Evolutionary conservation across 2,888 invertebrate species (phyloP).

Genomic region (Epirrhoe alternata): DNA sequence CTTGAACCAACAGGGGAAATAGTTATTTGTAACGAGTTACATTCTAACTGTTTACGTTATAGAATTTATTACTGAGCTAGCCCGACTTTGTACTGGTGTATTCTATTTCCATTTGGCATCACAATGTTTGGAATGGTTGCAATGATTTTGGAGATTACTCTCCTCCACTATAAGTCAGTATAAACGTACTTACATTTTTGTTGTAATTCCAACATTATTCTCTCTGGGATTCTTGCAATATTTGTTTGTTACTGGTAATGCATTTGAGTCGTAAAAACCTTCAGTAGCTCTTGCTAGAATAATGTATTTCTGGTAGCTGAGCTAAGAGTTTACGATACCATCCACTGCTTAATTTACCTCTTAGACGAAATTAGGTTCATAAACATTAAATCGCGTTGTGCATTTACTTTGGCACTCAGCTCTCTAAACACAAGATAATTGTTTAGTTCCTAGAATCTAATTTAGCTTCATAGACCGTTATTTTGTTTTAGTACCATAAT

Average conservation of each 20-base stretch:
- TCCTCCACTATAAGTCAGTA: no score
- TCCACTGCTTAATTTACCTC: not conserved
- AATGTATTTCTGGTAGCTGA: not conserved
- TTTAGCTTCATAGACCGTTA: not conserved
- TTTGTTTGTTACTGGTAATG: no score
- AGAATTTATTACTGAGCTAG: not conserved
- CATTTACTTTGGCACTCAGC: not conserved
- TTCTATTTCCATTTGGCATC: no score
- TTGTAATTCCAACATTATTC: no score
- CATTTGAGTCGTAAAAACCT: not conserved
- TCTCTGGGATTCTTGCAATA: no score
- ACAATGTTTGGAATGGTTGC: not conserved
- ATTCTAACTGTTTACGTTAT: slow-evolving; percentile 1
- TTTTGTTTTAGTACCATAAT: not conserved
- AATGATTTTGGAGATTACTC: not conserved
- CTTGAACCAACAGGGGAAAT: slow-evolving; percentile 19
- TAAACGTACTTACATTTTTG: no score
- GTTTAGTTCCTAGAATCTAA: not conserved
- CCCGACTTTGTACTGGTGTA: no score
- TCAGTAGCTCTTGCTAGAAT: not conserved
- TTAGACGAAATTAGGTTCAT: not conserved
- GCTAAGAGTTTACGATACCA: not conserved
- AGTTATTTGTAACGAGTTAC: slow-evolving; percentile 9
- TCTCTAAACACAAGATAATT: not conserved
- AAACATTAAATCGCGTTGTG: not conserved